Percentiles rank a stretch among this genome's conserved stretches.
Evolutionary conservation across 2,113 vertebrate species (phyloP).

Genomic region (Desmodus rotundus): DNA sequence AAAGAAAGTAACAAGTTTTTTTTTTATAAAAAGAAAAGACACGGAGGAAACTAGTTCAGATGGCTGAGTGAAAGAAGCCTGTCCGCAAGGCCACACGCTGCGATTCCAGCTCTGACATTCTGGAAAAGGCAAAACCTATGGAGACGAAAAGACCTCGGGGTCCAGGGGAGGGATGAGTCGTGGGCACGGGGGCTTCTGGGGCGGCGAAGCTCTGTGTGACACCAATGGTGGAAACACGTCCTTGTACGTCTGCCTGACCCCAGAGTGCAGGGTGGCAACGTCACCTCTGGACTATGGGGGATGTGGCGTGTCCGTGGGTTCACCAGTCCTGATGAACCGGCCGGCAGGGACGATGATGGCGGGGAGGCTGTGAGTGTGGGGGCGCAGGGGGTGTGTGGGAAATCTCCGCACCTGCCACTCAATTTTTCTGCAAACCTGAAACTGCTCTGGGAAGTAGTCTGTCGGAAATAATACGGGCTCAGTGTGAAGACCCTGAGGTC

Average conservation of each 20-base stretch:
- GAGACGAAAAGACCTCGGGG: rapidly evolving
- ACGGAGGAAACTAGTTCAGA: rapidly evolving
- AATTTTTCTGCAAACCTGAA: not conserved
- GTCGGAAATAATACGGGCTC: not conserved
- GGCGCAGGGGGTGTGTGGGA: not conserved
- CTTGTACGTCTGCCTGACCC: rapidly evolving
- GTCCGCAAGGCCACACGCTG: not conserved
- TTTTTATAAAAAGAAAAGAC: too few species aligned
- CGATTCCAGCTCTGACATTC: too few species aligned
- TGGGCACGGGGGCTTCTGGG: rapidly evolving
- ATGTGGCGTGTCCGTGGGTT: rapidly evolving
- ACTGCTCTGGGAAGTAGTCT: not conserved
- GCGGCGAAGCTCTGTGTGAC: not conserved
- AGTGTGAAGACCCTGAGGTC: rapidly evolving
- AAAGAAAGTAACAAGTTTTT: too few species aligned
- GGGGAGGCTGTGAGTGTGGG: not conserved
- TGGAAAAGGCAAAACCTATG: not conserved
- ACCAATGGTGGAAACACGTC: rapidly evolving
- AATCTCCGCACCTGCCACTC: not conserved
- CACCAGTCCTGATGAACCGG: rapidly evolving
- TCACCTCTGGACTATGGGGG: rapidly evolving
- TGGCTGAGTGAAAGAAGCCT: not conserved
- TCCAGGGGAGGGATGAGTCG: rapidly evolving
- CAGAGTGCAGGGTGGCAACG: rapidly evolving
- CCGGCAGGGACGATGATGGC: not conserved